Conservation (phyloP, 2,113 vertebrate species). For the Empidonax alnorum region DNA sequence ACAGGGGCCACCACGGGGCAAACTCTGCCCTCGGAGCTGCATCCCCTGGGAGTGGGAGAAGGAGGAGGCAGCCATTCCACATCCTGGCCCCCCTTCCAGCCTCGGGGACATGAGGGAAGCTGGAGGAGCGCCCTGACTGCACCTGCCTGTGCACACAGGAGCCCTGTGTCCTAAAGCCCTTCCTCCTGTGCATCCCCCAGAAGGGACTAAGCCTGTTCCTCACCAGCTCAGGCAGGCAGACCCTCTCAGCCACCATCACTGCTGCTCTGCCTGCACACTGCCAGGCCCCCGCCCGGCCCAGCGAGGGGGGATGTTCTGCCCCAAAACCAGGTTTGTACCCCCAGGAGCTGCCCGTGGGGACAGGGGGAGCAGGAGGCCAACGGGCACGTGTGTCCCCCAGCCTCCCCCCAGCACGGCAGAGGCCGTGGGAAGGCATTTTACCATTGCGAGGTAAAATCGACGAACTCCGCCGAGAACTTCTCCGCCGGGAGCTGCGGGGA, state of each 20-base stretch:
- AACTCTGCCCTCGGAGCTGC: neutral
- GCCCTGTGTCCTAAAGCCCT: neutral
- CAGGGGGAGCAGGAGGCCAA: fast-evolving
- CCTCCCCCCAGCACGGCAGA: neutral
- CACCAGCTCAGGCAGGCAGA: neutral
- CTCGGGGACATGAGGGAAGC: neutral
- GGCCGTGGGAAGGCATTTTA: neutral
- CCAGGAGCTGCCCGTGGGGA: neutral
- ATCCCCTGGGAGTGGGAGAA: fast-evolving
- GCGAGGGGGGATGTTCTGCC: neutral
- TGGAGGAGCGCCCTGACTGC: neutral
- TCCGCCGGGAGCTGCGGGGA: constrained; percentile 90
- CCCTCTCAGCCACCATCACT: neutral
- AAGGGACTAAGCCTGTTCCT: neutral
- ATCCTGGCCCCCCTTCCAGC: neutral
- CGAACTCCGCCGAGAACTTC: constrained; percentile 90
- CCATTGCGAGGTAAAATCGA: constrained; percentile 95
- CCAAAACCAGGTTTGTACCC: neutral
- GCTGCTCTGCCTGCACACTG: neutral
- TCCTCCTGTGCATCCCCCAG: neutral
- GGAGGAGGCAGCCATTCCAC: neutral
- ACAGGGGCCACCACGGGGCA: fast-evolving
- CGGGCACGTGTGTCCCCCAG: fast-evolving
- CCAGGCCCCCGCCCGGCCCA: neutral
- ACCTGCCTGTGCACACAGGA: neutral